Evolutionary conservation across 2,113 vertebrate genomes (phyloP).

Genomic region (Equus przewalskii): DNA sequence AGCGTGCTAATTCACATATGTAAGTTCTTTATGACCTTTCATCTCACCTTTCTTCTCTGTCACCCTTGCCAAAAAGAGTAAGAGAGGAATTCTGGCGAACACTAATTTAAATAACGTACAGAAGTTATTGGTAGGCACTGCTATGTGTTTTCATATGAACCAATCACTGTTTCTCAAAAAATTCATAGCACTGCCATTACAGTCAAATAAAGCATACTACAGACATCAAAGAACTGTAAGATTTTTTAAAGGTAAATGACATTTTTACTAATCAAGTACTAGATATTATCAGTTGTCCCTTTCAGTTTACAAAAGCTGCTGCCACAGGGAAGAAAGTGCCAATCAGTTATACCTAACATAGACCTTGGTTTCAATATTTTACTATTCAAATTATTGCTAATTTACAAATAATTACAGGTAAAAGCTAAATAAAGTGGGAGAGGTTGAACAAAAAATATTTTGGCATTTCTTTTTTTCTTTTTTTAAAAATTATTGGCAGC

Average conservation of each 20-base stretch:
- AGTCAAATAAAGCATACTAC: not conserved
- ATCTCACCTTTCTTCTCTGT: not conserved
- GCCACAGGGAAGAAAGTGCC: not conserved
- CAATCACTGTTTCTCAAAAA: not conserved
- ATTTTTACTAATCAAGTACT: not conserved
- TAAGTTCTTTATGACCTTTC: not conserved
- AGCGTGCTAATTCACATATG: not conserved
- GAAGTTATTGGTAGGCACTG: not conserved
- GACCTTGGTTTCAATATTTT: not conserved
- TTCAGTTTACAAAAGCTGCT: constrained; percentile 18
- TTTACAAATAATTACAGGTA: not conserved
- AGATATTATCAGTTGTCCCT: not conserved
- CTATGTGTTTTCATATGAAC: not conserved
- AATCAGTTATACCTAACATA: not conserved
- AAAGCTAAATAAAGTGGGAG: not conserved
- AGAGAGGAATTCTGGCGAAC: not conserved
- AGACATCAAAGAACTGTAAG: not conserved
- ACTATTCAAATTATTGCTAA: not conserved
- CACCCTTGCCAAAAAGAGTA: not conserved
- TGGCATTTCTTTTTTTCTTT: not conserved
- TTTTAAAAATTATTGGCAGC: not conserved
- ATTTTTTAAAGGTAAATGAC: not conserved
- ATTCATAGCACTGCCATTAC: not conserved
- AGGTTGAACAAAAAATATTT: constrained; percentile 19
- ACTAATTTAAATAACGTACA: not conserved